These are phyloP conservation scores for Platichthys flesus DNA, from an alignment of 2,113 vertebrate genomes.

Conservation along the genomic window DNA sequence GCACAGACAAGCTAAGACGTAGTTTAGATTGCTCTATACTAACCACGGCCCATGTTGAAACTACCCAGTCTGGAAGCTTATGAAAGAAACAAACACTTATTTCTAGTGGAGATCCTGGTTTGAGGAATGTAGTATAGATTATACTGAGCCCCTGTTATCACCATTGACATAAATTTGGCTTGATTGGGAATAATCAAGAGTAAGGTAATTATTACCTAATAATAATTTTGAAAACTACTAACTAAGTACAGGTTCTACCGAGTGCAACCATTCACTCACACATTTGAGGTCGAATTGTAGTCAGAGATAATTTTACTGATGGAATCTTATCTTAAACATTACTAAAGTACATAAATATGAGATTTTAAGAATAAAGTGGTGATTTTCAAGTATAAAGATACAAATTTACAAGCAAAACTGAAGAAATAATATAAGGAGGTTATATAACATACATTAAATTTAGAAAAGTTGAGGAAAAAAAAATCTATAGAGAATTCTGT, in stretches of 20 bases:
- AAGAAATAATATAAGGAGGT: not conserved
- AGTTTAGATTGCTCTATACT: slow-evolving; percentile 1
- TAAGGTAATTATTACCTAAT: not conserved
- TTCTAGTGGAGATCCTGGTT: not conserved
- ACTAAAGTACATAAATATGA: not conserved
- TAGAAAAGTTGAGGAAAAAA: too few relatives aligned
- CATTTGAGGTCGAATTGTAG: not conserved
- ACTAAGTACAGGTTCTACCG: too few relatives aligned
- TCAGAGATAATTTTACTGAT: not conserved
- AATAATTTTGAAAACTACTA: not conserved
- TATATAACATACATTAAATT: not conserved
- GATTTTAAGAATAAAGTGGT: not conserved
- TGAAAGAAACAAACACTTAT: not conserved
- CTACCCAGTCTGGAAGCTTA: too few relatives aligned
- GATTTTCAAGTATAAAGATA: not conserved
- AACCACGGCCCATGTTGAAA: not conserved
- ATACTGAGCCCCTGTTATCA: not conserved
- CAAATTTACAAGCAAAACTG: not conserved
- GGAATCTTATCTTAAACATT: not conserved
- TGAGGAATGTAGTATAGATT: not conserved
- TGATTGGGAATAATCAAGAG: not conserved
- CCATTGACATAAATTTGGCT: not conserved
- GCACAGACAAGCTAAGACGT: slow-evolving; percentile 27
- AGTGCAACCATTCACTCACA: not conserved
- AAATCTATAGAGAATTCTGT: not conserved